phyloP scores from a whole-genome alignment of 1,140 invertebrate genomes.

The Drosophila neocordata region DNA sequence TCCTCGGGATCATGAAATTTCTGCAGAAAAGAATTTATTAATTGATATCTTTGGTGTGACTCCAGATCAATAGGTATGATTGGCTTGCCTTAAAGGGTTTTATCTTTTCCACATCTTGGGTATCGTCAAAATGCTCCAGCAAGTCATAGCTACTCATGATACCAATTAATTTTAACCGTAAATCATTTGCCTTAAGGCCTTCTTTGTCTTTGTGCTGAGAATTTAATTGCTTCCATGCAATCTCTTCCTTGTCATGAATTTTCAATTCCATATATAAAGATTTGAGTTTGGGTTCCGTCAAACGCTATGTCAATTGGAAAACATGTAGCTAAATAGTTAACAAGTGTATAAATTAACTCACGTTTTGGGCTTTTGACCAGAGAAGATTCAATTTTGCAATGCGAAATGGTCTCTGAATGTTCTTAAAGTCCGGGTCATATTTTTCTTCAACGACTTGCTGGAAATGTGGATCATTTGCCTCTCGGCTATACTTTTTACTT shows the following conservation, averaged over 20 bases:
- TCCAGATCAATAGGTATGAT: too few species aligned
- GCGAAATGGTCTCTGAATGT: constrained; percentile 90
- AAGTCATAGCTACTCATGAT: constrained; percentile 93
- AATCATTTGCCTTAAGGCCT: constrained; percentile 91
- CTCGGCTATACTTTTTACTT: constrained; percentile 72
- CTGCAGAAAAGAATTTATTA: constrained; percentile 43
- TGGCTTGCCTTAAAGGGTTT: constrained; percentile 83
- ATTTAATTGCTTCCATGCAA: constrained; percentile 91
- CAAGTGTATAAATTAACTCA: constrained; percentile 69
- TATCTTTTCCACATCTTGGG: constrained; percentile 85
- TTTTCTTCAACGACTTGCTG: constrained; percentile 58
- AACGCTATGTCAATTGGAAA: constrained; percentile 84
- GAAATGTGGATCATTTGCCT: constrained; percentile 65
- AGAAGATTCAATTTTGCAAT: constrained; percentile 93
- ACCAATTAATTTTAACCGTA: constrained; percentile 90
- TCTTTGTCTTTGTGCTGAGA: constrained; percentile 93
- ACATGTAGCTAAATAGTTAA: constrained; percentile 34
- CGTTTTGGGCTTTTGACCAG: constrained; percentile 93
- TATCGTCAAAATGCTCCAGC: constrained; percentile 90
- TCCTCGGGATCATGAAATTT: constrained; percentile 86
- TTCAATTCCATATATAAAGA: constrained; percentile 94
- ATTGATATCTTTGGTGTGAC: background rate
- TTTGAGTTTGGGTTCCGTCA: constrained; percentile 92
- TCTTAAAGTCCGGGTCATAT: constrained; percentile 81
- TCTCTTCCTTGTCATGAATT: constrained; percentile 96